These are phyloP conservation scores for Hesperia comma DNA, from an alignment of 2,888 invertebrate species.

Conservation along the genomic window DNA sequence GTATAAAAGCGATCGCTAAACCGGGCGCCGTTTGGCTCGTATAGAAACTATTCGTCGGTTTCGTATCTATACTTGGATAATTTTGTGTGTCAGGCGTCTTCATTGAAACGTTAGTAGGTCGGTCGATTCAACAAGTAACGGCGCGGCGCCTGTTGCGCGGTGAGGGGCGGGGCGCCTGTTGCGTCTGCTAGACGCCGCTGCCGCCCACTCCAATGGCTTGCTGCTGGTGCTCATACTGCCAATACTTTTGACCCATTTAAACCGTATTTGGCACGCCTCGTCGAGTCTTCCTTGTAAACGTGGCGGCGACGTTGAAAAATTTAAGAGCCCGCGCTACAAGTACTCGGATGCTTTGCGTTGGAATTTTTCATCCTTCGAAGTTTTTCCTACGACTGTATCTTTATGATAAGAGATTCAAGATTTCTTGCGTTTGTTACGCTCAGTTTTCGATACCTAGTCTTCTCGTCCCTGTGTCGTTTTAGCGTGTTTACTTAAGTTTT, in stretches of 20 bases:
- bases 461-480: not conserved
- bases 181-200: slow-evolving; percentile 78
- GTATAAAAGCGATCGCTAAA: slow-evolving; percentile 1
- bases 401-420: not conserved
- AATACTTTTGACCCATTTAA: slow-evolving; percentile 73
- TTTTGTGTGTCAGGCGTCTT: slow-evolving; percentile 63
- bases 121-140: slow-evolving; percentile 83
- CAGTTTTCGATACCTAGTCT: not conserved
- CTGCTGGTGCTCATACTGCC: slow-evolving; percentile 62
- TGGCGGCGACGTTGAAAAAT: not conserved
- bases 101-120: slow-evolving; percentile 79
- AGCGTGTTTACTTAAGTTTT: too few relatives aligned
- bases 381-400: not conserved
- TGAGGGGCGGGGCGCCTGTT: slow-evolving; percentile 75
- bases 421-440: not conserved
- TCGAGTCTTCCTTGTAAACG: slow-evolving; percentile 1
- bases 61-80: slow-evolving; percentile 42
- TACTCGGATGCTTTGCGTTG: not conserved
- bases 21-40: not conserved
- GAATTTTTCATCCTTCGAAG: not conserved
- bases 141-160: slow-evolving; percentile 76
- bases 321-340: not conserved
- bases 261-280: slow-evolving; percentile 32
- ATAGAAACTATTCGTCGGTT: slow-evolving; percentile 34
- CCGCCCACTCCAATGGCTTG: slow-evolving; percentile 58